These are phyloP conservation scores for Athalia circularis DNA, from an alignment of 2,888 invertebrate species.

Conservation along the genomic window DNA sequence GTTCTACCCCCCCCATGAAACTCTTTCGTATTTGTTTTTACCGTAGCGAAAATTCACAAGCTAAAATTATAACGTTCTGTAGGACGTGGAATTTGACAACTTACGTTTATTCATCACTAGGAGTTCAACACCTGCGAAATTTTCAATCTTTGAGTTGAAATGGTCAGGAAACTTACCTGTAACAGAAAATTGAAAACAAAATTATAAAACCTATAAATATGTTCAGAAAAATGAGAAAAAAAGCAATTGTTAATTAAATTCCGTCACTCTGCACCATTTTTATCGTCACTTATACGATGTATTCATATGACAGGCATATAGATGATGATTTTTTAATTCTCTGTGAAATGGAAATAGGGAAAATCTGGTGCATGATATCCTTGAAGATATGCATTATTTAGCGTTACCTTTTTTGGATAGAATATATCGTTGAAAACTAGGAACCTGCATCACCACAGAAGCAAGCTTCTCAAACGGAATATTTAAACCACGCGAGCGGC, in stretches of 20 bases:
- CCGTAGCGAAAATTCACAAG: background rate
- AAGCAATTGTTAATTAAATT: too few species aligned
- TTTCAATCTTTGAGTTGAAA: background rate
- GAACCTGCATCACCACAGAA: too few species aligned
- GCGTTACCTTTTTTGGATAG: too few species aligned
- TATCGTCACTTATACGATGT: too few species aligned
- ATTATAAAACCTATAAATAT: background rate
- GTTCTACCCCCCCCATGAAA: slow-evolving; percentile 64
- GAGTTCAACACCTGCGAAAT: too few species aligned
- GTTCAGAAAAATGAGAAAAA: background rate
- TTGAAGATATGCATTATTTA: too few species aligned
- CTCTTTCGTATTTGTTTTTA: slow-evolving; percentile 10
- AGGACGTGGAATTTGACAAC: background rate
- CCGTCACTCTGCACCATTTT: too few species aligned
- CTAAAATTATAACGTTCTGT: background rate
- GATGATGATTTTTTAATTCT: too few species aligned
- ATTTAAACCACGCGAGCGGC: background rate
- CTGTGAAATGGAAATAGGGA: too few species aligned
- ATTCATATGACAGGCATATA: too few species aligned
- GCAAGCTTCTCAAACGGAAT: background rate
- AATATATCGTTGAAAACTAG: too few species aligned
- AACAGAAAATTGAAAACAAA: slow-evolving; percentile 9
- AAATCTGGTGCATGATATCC: too few species aligned
- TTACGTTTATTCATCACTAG: background rate
- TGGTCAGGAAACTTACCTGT: background rate